These are phyloP conservation scores for Drosophila bocqueti DNA, from an alignment of 1,140 invertebrate species.

Conservation along the genomic window DNA sequence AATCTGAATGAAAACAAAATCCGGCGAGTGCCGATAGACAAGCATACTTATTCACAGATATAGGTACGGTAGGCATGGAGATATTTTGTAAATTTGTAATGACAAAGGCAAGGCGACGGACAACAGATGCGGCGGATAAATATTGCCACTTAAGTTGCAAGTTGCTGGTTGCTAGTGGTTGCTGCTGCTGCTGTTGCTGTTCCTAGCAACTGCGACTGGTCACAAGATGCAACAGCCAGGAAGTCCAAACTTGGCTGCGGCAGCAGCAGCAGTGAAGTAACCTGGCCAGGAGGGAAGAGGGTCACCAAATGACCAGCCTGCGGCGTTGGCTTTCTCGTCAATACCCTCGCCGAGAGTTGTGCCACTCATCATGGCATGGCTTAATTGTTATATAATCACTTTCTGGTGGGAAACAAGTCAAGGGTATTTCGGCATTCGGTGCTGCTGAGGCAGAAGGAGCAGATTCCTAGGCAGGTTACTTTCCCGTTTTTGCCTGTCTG, in stretches of 20 bases:
- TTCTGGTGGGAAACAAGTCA: not conserved
- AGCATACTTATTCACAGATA: not conserved
- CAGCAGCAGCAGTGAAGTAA: slow-evolving; percentile 50
- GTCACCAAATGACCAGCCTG: slow-evolving; percentile 25
- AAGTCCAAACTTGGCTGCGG: slow-evolving; percentile 48
- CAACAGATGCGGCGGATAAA: slow-evolving; percentile 62
- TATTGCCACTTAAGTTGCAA: slow-evolving; percentile 57
- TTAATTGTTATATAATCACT: not conserved
- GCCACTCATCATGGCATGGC: not conserved
- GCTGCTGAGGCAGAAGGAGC: slow-evolving; percentile 7
- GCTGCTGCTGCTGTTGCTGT: slow-evolving; percentile 4
- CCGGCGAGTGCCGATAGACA: slow-evolving; percentile 4
- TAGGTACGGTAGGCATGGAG: slow-evolving; percentile 1
- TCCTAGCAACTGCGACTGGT: slow-evolving; percentile 22
- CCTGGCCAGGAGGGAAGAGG: slow-evolving; percentile 50
- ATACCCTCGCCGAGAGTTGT: slow-evolving; percentile 5
- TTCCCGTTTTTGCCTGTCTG: slow-evolving; percentile 13
- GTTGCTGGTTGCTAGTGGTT: slow-evolving; percentile 21
- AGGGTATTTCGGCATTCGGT: not conserved
- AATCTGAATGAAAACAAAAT: slow-evolving; percentile 21
- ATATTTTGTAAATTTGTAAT: slow-evolving; percentile 48
- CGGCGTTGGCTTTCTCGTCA: slow-evolving; percentile 13
- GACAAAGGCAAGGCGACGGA: slow-evolving; percentile 38
- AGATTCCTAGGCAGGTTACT: slow-evolving; percentile 25
- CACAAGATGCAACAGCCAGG: slow-evolving; percentile 64